These are phyloP conservation scores for Sinonovacula constricta DNA, from an alignment of 1,140 invertebrate genomes.

Conservation along the genomic window DNA sequence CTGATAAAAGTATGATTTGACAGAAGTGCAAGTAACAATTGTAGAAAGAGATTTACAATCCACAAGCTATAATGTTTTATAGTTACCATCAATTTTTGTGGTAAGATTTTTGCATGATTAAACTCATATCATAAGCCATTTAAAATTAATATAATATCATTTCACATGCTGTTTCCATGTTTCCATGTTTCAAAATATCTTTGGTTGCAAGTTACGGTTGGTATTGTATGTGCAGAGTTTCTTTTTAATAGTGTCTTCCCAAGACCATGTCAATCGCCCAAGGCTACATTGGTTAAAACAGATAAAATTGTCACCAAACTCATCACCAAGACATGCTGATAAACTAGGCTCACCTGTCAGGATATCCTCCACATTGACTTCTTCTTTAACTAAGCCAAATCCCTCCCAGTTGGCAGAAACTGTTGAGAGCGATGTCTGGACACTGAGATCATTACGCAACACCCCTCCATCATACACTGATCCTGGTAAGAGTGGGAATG, in stretches of 20 bases:
- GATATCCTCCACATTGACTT: not conserved
- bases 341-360: conserved; percentile 17
- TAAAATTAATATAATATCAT: no score
- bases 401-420: conserved; percentile 45
- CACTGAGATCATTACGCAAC: conserved; percentile 31
- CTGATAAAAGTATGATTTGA: not conserved
- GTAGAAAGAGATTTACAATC: not conserved
- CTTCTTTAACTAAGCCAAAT: conserved; percentile 28
- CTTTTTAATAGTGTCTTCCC: not conserved
- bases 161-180: no score
- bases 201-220: not conserved
- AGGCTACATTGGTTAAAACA: not conserved
- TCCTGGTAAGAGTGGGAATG: conserved; percentile 29
- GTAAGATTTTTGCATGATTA: not conserved
- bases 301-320: no score
- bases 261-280: not conserved
- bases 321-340: no score
- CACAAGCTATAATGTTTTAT: not conserved
- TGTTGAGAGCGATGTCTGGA: conserved; percentile 12
- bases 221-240: not conserved
- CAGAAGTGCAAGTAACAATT: not conserved
- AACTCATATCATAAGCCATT: no score
- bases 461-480: conserved; percentile 42
- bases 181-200: not conserved
- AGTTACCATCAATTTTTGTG: not conserved